phyloP scores from a whole-genome alignment of 2,113 vertebrate species.

The Odontophorus gujanensis region DNA sequence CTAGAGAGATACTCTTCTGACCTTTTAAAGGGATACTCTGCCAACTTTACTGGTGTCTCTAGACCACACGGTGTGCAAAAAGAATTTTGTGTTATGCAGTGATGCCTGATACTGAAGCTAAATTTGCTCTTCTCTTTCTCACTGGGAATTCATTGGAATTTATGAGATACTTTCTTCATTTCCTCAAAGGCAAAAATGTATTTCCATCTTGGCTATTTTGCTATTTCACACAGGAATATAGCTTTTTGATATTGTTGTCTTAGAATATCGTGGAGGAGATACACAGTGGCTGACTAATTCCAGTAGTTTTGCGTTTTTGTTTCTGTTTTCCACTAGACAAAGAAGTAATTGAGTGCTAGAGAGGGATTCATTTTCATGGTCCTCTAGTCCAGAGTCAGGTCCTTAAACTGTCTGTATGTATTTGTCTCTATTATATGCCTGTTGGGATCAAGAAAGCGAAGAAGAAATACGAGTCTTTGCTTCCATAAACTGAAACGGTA shows the following conservation, averaged over 20 bases:
- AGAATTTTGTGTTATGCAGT: not conserved
- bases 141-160: not conserved
- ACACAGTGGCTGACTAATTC: not conserved
- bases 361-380: not conserved
- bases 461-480: not conserved
- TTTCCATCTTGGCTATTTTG: not conserved
- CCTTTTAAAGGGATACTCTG: not conserved
- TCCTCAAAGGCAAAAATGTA: not conserved
- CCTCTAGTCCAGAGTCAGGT: not conserved
- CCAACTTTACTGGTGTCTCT: not conserved
- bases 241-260: not conserved
- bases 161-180: not conserved
- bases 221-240: not conserved
- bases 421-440: not conserved
- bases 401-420: not conserved
- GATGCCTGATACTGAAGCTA: not conserved
- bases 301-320: too few relatives aligned
- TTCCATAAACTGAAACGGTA: not conserved
- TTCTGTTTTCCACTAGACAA: not conserved
- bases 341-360: not conserved
- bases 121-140: not conserved
- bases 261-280: rapidly evolving
- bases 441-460: slow-evolving; percentile 33
- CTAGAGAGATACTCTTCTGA: not conserved
- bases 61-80: not conserved